Evolutionary conservation across 2,797 vertebrate species (phyloP).

Genomic region (Centropyge bicolor): DNA sequence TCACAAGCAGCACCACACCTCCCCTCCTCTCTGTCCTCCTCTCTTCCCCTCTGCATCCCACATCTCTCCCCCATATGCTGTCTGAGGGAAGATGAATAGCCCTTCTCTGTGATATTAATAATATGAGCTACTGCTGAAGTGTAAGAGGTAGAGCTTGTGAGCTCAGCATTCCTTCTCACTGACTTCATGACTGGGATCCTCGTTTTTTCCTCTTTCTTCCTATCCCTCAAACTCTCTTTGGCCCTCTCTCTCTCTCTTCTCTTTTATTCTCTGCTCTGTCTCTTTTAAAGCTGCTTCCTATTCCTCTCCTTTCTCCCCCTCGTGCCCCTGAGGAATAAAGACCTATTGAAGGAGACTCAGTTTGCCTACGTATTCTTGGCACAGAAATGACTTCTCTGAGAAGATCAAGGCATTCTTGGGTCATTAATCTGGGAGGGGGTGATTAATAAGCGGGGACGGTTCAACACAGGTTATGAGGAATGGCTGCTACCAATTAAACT

Average conservation of each 20-base stretch:
- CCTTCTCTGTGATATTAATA: slow-evolving; percentile 83
- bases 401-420: slow-evolving; percentile 82
- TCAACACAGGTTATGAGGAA: slow-evolving; percentile 65
- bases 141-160: slow-evolving; percentile 81
- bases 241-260: slow-evolving; percentile 53
- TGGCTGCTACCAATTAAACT: slow-evolving; percentile 65
- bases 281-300: slow-evolving; percentile 48
- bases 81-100: slow-evolving; percentile 81
- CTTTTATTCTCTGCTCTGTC: slow-evolving; percentile 45
- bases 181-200: slow-evolving; percentile 79
- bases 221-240: slow-evolving; percentile 59
- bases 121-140: slow-evolving; percentile 83
- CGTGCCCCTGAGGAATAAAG: slow-evolving; percentile 68
- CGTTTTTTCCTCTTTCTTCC: slow-evolving; percentile 40
- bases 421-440: slow-evolving; percentile 77
- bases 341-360: slow-evolving; percentile 68
- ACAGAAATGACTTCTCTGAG: slow-evolving; percentile 71
- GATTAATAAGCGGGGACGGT: slow-evolving; percentile 76
- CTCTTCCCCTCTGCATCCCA: slow-evolving; percentile 52
- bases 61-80: slow-evolving; percentile 71
- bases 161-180: slow-evolving; percentile 85
- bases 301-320: slow-evolving; percentile 34
- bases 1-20: slow-evolving; percentile 56
- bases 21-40: slow-evolving; percentile 47
- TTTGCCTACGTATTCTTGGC: slow-evolving; percentile 75